Evolutionary conservation across 2,113 vertebrate species (phyloP).

Genomic region (Tetrax tetrax): DNA sequence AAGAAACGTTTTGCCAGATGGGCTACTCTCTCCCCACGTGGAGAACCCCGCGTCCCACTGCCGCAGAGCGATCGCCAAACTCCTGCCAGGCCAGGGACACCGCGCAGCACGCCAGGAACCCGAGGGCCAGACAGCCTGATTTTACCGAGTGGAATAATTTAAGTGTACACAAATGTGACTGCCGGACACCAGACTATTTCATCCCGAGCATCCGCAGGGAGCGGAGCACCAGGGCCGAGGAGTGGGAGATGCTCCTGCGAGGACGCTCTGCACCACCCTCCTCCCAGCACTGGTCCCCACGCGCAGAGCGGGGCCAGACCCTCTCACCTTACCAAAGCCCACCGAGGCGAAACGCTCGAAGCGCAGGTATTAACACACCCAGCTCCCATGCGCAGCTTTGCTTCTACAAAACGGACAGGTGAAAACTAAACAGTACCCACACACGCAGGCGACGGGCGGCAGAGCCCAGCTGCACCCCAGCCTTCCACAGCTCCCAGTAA

Average conservation of each 20-base stretch:
- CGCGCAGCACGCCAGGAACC: background rate
- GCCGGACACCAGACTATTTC: background rate
- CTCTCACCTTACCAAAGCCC: fast-evolving
- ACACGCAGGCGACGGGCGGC: fast-evolving
- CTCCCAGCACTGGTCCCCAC: fast-evolving
- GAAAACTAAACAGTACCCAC: background rate
- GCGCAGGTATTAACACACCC: no score
- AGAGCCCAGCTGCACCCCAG: background rate
- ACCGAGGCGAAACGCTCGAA: fast-evolving
- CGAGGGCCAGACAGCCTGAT: background rate
- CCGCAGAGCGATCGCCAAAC: fast-evolving
- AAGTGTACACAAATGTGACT: background rate
- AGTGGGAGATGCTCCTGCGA: background rate
- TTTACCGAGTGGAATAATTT: background rate
- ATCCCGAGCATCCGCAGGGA: background rate
- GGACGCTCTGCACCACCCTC: background rate
- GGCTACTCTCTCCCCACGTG: background rate
- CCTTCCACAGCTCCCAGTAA: background rate
- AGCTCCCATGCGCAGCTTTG: background rate
- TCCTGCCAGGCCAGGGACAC: background rate
- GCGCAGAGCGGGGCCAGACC: background rate
- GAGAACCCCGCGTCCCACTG: background rate
- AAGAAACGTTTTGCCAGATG: background rate
- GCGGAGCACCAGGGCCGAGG: background rate
- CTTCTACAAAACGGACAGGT: fast-evolving